Evolutionary conservation across 2,888 invertebrate genomes (phyloP).

Genomic region (Drosophila picticornis): DNA sequence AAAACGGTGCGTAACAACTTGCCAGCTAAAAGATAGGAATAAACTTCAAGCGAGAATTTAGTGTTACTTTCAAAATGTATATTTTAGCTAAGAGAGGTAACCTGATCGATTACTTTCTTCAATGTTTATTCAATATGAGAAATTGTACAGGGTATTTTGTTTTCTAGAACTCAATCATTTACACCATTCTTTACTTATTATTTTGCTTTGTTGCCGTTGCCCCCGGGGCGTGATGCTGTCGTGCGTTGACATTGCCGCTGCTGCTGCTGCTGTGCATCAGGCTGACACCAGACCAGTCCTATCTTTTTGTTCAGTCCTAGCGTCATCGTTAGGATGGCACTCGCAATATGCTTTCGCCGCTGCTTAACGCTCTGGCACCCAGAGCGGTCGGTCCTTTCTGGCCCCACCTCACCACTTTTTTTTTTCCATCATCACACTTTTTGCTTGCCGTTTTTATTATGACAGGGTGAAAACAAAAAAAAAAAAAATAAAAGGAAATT

Average conservation of each 20-base stretch:
- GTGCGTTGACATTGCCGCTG: constrained; percentile 59
- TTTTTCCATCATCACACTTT: constrained; percentile 50
- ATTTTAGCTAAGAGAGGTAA: background rate
- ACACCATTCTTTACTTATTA: constrained; percentile 6
- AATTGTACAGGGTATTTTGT: constrained; percentile 11
- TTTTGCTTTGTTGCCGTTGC: constrained; percentile 40
- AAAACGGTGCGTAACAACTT: background rate
- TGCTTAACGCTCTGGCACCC: constrained; percentile 62
- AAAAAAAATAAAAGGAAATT: constrained; percentile 61
- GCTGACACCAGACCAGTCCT: constrained; percentile 4
- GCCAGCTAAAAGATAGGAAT: background rate
- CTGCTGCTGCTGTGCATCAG: constrained; percentile 14
- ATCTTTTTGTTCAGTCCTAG: constrained; percentile 16
- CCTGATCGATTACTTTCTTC: background rate
- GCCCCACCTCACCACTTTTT: background rate
- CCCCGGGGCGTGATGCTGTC: constrained; percentile 70
- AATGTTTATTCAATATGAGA: background rate
- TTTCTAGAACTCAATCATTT: background rate
- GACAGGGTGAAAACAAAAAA: constrained; percentile 44
- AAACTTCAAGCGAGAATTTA: background rate
- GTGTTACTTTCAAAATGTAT: background rate
- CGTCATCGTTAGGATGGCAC: constrained; percentile 51
- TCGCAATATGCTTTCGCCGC: constrained; percentile 45
- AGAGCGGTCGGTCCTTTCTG: constrained; percentile 15
- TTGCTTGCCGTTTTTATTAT: constrained; percentile 65